Evolutionary conservation across 2,113 vertebrate species (phyloP).

Genomic region (Otocyon megalotis): DNA sequence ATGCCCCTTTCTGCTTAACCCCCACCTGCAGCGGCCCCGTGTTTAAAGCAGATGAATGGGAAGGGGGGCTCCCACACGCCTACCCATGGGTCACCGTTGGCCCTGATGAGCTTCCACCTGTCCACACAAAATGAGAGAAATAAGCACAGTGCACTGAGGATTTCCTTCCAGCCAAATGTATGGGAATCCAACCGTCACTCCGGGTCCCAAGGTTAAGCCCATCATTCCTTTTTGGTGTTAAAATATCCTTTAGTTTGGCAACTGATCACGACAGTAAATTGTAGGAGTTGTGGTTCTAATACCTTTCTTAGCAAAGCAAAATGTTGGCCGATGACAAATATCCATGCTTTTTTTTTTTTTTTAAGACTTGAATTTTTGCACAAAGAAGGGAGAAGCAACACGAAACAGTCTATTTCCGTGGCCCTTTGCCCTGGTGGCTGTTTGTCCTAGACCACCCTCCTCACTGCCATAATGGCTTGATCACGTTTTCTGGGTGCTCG

Average conservation of each 20-base stretch:
- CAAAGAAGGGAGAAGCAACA: background rate
- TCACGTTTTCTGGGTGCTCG: background rate
- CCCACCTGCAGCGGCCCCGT: accelerated
- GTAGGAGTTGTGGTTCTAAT: background rate
- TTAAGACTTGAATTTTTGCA: accelerated
- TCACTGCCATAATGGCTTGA: background rate
- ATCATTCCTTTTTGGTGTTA: background rate
- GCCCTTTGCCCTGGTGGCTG: background rate
- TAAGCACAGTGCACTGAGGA: accelerated
- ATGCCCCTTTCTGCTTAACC: background rate
- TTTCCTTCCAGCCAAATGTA: background rate
- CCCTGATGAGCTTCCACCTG: background rate
- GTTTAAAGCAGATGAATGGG: accelerated
- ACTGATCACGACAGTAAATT: accelerated
- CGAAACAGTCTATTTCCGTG: accelerated
- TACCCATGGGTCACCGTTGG: accelerated
- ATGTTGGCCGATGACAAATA: background rate
- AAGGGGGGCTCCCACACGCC: background rate
- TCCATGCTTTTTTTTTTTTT: too few species aligned
- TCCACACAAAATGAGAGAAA: background rate
- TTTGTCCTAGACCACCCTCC: background rate
- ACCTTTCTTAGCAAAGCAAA: background rate
- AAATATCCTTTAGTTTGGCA: background rate
- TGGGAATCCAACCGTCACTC: background rate
- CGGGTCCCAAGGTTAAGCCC: background rate